Evolutionary conservation across 2,888 invertebrate genomes (phyloP).

Genomic region (Callinectes sapidus): DNA sequence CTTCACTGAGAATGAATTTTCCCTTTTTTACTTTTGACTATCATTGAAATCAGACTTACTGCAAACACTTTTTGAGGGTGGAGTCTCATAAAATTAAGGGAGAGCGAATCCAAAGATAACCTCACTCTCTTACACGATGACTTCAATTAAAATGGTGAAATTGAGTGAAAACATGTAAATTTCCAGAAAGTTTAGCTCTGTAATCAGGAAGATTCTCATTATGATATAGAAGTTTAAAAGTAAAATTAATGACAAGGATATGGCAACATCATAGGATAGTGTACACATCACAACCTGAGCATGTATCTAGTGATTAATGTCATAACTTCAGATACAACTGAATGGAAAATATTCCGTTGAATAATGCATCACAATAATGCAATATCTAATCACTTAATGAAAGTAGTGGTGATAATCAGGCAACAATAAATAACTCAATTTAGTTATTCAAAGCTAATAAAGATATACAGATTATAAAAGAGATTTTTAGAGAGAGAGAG

Average conservation of each 20-base stretch:
- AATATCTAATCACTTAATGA: conserved; percentile 26
- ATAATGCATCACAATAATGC: conserved; percentile 8
- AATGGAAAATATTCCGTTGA: conserved; percentile 20
- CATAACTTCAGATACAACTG: background rate
- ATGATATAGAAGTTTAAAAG: background rate
- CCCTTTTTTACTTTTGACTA: background rate
- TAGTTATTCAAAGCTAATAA: background rate
- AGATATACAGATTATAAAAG: background rate
- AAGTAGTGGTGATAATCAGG: conserved; percentile 14
- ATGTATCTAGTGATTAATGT: conserved; percentile 12
- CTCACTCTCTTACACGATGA: background rate
- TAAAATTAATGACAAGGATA: background rate
- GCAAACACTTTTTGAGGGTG: background rate
- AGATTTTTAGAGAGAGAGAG: background rate
- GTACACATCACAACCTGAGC: background rate
- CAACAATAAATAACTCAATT: conserved; percentile 2
- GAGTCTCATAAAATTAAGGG: background rate
- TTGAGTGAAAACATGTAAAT: background rate
- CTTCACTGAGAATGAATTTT: conserved; percentile 12
- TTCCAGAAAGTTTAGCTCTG: background rate
- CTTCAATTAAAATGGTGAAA: background rate
- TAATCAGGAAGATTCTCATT: background rate
- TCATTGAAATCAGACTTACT: conserved; percentile 14
- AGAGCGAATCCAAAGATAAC: background rate
- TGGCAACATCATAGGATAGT: background rate